Percentiles rank a stretch among this genome's conserved stretches.
These are phyloP conservation scores for Nannospalax galili DNA, from an alignment of 2,113 vertebrate genomes.

Conservation along the genomic window DNA sequence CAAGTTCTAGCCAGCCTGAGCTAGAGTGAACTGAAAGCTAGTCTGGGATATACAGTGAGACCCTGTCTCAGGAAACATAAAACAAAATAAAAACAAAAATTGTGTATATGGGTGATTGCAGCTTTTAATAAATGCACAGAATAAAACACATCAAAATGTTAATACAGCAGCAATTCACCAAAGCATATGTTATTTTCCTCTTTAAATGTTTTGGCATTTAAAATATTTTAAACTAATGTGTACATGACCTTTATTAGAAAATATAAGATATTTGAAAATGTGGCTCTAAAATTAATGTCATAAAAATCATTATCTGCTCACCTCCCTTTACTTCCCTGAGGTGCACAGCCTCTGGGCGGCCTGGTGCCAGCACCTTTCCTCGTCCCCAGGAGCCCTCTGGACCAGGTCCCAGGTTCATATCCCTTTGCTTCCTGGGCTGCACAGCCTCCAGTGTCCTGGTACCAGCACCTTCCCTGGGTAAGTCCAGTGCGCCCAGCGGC, in stretches of 20 bases:
- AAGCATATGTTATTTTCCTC: neutral
- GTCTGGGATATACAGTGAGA: neutral
- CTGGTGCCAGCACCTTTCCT: too few relatives aligned
- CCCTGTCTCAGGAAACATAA: neutral
- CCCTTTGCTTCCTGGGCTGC: too few relatives aligned
- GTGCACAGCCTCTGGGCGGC: too few relatives aligned
- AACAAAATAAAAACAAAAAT: neutral
- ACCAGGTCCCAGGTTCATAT: too few relatives aligned
- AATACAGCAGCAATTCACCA: neutral
- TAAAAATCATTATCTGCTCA: slow-evolving; percentile 11
- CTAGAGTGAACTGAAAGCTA: neutral
- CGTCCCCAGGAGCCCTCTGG: too few relatives aligned
- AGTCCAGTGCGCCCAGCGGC: too few relatives aligned
- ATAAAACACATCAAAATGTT: slow-evolving; percentile 26
- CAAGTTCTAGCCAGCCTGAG: neutral
- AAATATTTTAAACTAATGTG: neutral
- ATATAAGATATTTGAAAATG: slow-evolving; percentile 29
- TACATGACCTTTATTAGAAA: slow-evolving; percentile 15
- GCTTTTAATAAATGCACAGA: neutral
- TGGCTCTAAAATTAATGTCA: neutral
- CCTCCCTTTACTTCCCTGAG: slow-evolving; percentile 23
- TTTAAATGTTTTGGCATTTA: neutral
- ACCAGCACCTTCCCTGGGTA: too few relatives aligned
- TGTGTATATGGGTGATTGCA: neutral
- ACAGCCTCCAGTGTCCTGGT: too few relatives aligned